phyloP scores from a whole-genome alignment of 2,797 vertebrate genomes.

The Typhlichthys subterraneus region DNA sequence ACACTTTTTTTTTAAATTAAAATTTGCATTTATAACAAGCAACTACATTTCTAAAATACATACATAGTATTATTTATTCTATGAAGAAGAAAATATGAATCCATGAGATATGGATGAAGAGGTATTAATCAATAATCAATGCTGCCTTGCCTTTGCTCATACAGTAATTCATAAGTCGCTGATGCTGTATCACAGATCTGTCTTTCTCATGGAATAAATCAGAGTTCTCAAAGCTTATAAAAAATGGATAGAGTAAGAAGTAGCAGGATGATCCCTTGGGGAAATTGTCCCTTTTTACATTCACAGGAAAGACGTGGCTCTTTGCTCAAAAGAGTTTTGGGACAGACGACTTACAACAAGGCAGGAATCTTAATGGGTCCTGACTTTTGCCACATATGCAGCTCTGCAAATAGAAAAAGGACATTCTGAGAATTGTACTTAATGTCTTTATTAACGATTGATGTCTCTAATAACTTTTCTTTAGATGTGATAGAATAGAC shows the following conservation, averaged over 20 bases:
- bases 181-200: conserved; percentile 28
- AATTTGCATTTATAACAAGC: no score
- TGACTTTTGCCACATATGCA: conserved; percentile 58
- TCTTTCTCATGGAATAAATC: conserved; percentile 63
- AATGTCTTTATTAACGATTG: conserved; percentile 16
- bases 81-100: no score
- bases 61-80: no score
- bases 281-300: conserved; percentile 50
- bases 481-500: no score
- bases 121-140: conserved; percentile 74
- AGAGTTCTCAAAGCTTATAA: conserved; percentile 44
- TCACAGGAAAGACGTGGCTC: conserved; percentile 39
- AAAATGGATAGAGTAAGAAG: conserved; percentile 36
- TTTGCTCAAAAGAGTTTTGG: conserved; percentile 25
- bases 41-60: no score
- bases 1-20: no score
- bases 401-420: conserved; percentile 51
- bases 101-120: no score
- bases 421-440: conserved; percentile 22
- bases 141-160: conserved; percentile 46
- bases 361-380: conserved; percentile 40
- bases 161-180: conserved; percentile 70
- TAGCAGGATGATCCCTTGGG: conserved; percentile 44
- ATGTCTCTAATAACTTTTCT: conserved; percentile 34
- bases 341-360: conserved; percentile 32